Conservation (phyloP, 2,888 invertebrate genomes). For the Autographa pulchrina region DNA sequence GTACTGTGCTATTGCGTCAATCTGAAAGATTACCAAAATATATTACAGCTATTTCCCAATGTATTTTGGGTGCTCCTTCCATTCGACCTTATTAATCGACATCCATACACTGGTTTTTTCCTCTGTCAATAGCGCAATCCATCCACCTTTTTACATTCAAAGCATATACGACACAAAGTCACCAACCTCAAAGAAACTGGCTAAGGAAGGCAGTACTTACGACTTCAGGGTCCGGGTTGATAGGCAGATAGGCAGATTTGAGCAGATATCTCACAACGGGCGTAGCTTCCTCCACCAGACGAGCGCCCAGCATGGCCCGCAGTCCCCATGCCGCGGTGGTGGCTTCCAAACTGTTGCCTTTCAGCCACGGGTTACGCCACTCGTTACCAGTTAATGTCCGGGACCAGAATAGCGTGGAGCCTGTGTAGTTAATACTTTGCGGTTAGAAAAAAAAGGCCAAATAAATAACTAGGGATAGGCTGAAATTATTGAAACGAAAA, state of each 20-base stretch:
- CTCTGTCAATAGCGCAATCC: too few species aligned
- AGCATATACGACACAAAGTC: too few species aligned
- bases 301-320: constrained; percentile 90
- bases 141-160: too few species aligned
- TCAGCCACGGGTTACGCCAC: constrained; percentile 84
- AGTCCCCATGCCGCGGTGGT: constrained; percentile 97
- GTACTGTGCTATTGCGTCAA: constrained; percentile 86
- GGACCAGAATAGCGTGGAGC: constrained; percentile 81
- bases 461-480: too few species aligned
- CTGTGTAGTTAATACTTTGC: constrained; percentile 58
- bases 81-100: too few species aligned
- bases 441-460: too few species aligned
- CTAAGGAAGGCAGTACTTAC: constrained; percentile 61
- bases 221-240: constrained; percentile 81
- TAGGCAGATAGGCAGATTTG: constrained; percentile 68
- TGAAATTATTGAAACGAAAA: too few species aligned
- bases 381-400: constrained; percentile 75
- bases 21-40: constrained; percentile 65
- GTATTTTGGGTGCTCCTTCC: too few species aligned
- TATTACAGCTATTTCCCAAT: too few species aligned
- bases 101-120: too few species aligned
- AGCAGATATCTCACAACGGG: constrained; percentile 81
- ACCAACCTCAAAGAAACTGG: not conserved
- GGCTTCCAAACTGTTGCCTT: constrained; percentile 85
- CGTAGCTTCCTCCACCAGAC: constrained; percentile 75